Evolutionary conservation across 2,888 invertebrate species (phyloP), one percentile per base, ranked within the genome.

Genomic region (Ennomos erosarius): DNA sequence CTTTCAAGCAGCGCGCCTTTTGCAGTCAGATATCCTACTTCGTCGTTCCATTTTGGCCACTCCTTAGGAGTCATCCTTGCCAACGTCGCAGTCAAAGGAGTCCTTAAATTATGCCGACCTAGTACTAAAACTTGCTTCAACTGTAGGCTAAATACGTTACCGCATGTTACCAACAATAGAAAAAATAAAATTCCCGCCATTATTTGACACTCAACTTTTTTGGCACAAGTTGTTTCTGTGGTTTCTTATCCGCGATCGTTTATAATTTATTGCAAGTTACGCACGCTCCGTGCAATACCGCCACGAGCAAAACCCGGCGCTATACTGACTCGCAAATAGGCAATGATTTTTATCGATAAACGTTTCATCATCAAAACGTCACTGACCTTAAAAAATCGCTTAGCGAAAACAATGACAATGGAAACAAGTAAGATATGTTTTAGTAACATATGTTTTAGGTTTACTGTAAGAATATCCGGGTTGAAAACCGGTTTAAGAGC

Each of bases 1-100:
- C 74, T 73, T 72, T 91, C 90, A n/a, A 90, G 63, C 0, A 73
- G 16, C 0, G 67, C 73, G 0, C 90, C 90, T 75, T 85, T 91
- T 9, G 68, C 54, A 0, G 90, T 91, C 49, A 91, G 77, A 61
- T 75, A 46, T 6, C 82, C 84, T 0, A 71, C 68, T 5, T 75
- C 60, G 13, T 72, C 72, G 9, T 73, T 68, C 82, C 86, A 87
- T 50, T 62, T 57, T 0, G 85, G 83, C 84, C 84, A 87, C 11
- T 39, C 12, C 33, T 82, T 78, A 0, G 79, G 63, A 1, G 87
- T 72, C 13, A 82, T 79, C 1, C 56, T 49, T 26, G 75, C 66
- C 1, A 88, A 59, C 26, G 73, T 73, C 1, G 66, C 65, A 0
- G 76, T 75, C 11, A 88, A 64, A 9, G 90, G 88, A 8, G 85